Evolutionary conservation across 2,113 vertebrate species (phyloP).

Genomic region (Neolamprologus cancellatus): DNA sequence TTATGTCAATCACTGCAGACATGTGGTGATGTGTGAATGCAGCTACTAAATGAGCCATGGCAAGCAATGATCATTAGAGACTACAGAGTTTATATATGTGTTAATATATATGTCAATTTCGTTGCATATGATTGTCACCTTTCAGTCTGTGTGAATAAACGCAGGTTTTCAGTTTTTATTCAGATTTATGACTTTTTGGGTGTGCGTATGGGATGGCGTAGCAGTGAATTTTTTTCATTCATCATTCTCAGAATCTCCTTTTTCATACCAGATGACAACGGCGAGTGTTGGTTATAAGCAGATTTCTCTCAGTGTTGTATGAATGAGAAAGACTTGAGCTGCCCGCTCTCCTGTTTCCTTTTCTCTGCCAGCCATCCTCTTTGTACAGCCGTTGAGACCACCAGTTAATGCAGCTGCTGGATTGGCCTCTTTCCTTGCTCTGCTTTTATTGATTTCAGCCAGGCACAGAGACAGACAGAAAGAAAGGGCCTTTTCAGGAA

Average conservation of each 20-base stretch:
- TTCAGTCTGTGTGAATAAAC: background rate
- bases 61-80: constrained; percentile 57
- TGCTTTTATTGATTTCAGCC: constrained; percentile 77
- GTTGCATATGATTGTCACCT: constrained; percentile 17
- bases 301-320: background rate
- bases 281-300: background rate
- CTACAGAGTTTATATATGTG: constrained; percentile 27
- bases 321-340: constrained; percentile 18
- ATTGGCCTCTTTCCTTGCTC: constrained; percentile 67
- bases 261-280: background rate
- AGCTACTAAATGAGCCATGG: constrained; percentile 59
- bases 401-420: constrained; percentile 65
- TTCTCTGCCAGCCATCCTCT: constrained; percentile 39
- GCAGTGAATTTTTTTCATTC: background rate
- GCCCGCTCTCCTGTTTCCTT: constrained; percentile 15
- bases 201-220: background rate
- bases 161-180: background rate
- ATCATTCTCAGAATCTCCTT: background rate
- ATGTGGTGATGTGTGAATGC: constrained; percentile 66
- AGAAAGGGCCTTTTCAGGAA: constrained; percentile 78
- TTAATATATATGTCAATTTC: constrained; percentile 28
- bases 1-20: constrained; percentile 68
- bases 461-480: constrained; percentile 71
- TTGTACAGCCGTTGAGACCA: constrained; percentile 50
- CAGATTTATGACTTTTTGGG: background rate